Percentiles rank a stretch among this genome's conserved stretches.
Conservation (phyloP, 1,140 invertebrate species). For the Himalopsyche phryganea region DNA sequence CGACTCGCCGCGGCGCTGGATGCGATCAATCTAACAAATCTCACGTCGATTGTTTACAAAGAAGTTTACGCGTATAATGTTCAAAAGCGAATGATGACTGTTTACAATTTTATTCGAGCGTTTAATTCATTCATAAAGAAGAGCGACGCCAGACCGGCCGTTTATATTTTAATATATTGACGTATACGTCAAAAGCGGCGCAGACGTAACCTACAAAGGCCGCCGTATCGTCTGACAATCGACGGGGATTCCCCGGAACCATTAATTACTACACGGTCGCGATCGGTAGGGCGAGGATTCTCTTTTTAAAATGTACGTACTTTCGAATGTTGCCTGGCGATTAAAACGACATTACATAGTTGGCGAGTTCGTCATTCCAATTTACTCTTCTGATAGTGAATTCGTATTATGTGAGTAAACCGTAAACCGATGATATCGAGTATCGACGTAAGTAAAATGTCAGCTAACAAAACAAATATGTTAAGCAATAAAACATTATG, state of each 20-base stretch:
- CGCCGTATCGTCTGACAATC: conserved; percentile 20
- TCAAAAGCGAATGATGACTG: conserved; percentile 1
- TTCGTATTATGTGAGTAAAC: too few relatives aligned
- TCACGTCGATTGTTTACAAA: conserved; percentile 1
- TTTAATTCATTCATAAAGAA: conserved; percentile 22
- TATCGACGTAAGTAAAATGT: too few relatives aligned
- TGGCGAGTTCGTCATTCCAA: too few relatives aligned
- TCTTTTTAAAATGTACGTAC: too few relatives aligned
- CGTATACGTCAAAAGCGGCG: conserved; percentile 22
- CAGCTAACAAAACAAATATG: too few relatives aligned
- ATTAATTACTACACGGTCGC: conserved; percentile 9
- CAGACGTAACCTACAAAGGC: conserved; percentile 9
- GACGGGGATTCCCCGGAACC: conserved; percentile 13
- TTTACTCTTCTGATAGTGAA: too few relatives aligned
- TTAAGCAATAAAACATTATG: too few relatives aligned
- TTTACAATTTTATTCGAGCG: conserved; percentile 26
- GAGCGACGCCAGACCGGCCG: conserved; percentile 7
- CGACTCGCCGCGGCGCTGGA: neutral
- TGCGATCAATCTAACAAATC: conserved; percentile 21
- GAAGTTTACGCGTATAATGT: neutral
- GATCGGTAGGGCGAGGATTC: too few relatives aligned
- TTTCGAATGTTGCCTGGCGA: too few relatives aligned
- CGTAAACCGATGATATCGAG: too few relatives aligned
- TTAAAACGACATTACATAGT: too few relatives aligned
- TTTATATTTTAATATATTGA: conserved; percentile 14